Evolutionary conservation across 2,113 vertebrate genomes (phyloP).

Genomic region (Cranoglanis bouderius): DNA sequence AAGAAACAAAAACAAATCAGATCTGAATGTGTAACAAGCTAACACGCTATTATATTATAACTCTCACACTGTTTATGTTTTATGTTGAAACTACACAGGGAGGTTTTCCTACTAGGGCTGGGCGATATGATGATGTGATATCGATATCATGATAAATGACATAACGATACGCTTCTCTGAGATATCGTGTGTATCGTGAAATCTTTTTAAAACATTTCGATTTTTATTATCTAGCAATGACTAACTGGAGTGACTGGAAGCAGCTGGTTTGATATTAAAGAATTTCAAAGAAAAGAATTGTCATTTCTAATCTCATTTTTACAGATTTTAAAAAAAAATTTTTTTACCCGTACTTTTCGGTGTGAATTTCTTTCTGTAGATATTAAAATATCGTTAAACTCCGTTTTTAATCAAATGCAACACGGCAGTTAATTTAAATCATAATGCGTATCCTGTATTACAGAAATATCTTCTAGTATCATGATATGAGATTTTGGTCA

Average conservation of each 20-base stretch:
- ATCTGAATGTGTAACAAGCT: neutral
- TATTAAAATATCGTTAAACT: too few relatives aligned
- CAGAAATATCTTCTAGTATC: neutral
- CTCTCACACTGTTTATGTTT: neutral
- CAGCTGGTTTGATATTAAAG: too few relatives aligned
- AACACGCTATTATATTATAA: neutral
- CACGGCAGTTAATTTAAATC: neutral
- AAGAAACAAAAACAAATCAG: neutral
- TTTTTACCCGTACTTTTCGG: neutral
- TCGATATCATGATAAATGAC: neutral
- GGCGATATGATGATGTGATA: neutral
- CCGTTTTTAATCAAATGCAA: too few relatives aligned
- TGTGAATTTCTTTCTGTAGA: too few relatives aligned
- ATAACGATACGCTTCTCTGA: neutral
- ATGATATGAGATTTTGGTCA: neutral
- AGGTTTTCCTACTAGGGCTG: neutral
- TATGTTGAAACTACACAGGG: neutral
- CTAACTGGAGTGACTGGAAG: too few relatives aligned
- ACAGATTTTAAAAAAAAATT: neutral
- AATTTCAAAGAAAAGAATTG: too few relatives aligned
- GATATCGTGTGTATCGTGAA: neutral
- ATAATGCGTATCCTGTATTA: neutral
- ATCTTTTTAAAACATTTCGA: neutral
- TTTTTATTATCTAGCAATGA: too few relatives aligned
- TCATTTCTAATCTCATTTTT: too few relatives aligned